phyloP scores from a whole-genome alignment of 2,797 vertebrate genomes.

The Hypotaenidia philippensis region DNA sequence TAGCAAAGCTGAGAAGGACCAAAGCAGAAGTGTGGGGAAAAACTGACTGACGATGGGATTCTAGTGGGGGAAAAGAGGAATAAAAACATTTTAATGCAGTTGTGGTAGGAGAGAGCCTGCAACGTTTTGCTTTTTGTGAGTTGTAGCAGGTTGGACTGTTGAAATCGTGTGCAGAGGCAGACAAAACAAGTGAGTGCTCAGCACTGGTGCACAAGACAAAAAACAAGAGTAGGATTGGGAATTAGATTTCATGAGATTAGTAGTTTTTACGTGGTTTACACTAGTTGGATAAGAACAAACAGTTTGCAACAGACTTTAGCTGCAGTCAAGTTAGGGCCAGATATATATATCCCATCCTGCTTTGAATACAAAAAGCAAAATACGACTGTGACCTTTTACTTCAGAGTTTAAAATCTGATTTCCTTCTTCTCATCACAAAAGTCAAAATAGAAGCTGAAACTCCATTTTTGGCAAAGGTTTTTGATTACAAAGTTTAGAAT shows the following conservation, averaged over 20 bases:
- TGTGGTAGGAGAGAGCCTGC: background rate
- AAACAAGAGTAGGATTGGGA: background rate
- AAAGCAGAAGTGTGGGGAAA: conserved; percentile 94
- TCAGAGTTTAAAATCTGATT: background rate
- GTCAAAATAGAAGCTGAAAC: background rate
- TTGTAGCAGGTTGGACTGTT: background rate
- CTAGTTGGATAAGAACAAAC: background rate
- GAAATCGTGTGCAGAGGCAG: background rate
- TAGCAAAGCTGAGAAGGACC: conserved; percentile 92
- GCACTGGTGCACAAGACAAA: background rate
- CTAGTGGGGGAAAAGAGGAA: conserved; percentile 67
- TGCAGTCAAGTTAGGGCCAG: background rate
- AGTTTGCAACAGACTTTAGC: background rate
- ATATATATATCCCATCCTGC: background rate
- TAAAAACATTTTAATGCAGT: background rate
- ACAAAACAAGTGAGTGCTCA: background rate
- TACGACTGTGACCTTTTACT: background rate
- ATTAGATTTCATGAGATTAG: background rate
- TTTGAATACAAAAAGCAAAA: background rate
- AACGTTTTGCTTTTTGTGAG: background rate
- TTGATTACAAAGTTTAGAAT: background rate
- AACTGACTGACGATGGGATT: conserved; percentile 94
- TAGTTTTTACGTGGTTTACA: background rate
- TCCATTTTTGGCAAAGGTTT: background rate
- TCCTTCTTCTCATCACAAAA: background rate